Conservation (phyloP, 2,113 vertebrate species). For the Dicentrarchus labrax region DNA sequence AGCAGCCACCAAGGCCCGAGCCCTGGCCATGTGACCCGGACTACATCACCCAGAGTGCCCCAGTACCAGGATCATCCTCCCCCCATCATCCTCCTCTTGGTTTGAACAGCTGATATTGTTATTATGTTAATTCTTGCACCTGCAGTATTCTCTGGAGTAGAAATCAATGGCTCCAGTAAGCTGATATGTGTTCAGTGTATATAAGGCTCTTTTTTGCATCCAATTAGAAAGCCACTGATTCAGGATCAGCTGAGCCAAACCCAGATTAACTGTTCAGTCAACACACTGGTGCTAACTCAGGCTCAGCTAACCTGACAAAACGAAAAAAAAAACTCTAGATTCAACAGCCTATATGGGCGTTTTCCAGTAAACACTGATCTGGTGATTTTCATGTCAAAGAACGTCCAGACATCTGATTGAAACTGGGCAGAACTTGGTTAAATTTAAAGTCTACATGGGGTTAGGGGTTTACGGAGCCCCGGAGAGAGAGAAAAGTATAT, state of each 20-base stretch:
- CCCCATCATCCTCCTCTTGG: background rate
- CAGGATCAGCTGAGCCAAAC: conserved; percentile 60
- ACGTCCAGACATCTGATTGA: background rate
- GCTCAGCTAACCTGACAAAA: conserved; percentile 32
- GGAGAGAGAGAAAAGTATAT: too few species aligned
- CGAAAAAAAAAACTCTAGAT: conserved; percentile 12
- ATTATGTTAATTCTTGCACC: background rate
- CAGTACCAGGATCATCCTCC: background rate
- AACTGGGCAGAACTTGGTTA: background rate
- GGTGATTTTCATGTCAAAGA: conserved; percentile 5
- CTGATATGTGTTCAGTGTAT: background rate
- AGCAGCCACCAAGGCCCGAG: conserved; percentile 90
- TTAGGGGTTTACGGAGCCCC: background rate
- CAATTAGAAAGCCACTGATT: conserved; percentile 50
- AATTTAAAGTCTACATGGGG: background rate
- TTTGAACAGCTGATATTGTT: conserved; percentile 21
- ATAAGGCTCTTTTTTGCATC: background rate
- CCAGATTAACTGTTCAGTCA: conserved; percentile 19
- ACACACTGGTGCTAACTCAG: conserved; percentile 65
- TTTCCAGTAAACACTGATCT: conserved; percentile 35
- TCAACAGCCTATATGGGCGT: conserved; percentile 13
- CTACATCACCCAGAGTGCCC: conserved; percentile 41
- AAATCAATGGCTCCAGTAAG: conserved; percentile 1
- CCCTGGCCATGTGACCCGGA: conserved; percentile 87
- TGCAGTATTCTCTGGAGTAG: background rate